Base-by-base conservation (phyloP, 1,140 invertebrate species). In the Akabosia matsudoensis region DNA sequence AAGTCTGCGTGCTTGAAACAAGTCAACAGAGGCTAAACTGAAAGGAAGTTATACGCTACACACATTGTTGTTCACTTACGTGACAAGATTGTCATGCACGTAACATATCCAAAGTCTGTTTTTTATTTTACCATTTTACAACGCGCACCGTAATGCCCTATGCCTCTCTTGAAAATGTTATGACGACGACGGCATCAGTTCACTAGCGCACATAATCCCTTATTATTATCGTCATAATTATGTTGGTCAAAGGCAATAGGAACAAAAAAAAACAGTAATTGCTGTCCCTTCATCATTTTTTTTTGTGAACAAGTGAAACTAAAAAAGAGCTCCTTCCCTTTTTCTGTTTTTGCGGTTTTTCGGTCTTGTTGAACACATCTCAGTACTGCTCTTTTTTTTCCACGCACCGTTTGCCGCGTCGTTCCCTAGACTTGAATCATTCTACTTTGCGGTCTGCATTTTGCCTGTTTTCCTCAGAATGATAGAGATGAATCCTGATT, bases 211-310 rank as follows among this genome's bases (percentile, higher is more conserved):
- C 13, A 67, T 1, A 67, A 13, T 67, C 24, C 24, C 24, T 16
- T 61, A 24, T 45, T 61, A n/a, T n/a, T n/a, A 61, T 61, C 54
- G 24, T 22, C 24, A 61, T 61, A 16, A 61, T 61, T 61, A 61
- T 22, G 24, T 24, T 7, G 54, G 54, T 61, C 24, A 61, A 61
- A 31, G n/a, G 28, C 24, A 67, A 67, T n/a, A 30, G 61, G 61
- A 67, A 67, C 61, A 31, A 10, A 67, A n/a, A n/a, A n/a, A n/a
- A n/a, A n/a, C n/a, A 30, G 61, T 67, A 67, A 67, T 31, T 67
- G 61, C 61, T 67, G 61, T 67, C 61, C 61, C 61, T 67, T 67
- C n/a, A n/a, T n/a, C n/a, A n/a, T n/a, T 67, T n/a, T 67, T 56
- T 10, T 67, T 30, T 30, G 28, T 30, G 37, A 10, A 45, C 37